phyloP scores from a whole-genome alignment of 2,888 invertebrate genomes.

The Autographa pulchrina region DNA sequence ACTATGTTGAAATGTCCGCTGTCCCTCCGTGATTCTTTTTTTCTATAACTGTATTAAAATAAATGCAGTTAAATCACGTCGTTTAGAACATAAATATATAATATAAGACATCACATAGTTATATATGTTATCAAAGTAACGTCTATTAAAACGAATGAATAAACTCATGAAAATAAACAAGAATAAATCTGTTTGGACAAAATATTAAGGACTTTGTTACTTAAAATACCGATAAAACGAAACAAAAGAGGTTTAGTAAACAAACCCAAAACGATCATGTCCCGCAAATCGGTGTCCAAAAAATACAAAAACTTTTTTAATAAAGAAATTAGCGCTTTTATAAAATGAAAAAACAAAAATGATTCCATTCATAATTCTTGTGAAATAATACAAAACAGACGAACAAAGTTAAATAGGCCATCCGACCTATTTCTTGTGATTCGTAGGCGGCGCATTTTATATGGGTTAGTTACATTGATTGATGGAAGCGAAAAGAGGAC shows the following conservation, averaged over 20 bases:
- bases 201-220: neutral
- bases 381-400: slow-evolving; percentile 50
- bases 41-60: neutral
- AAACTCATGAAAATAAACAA: neutral
- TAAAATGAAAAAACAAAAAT: slow-evolving; percentile 49
- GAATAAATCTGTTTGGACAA: neutral
- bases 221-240: slow-evolving; percentile 14
- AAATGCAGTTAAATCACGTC: neutral
- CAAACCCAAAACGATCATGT: slow-evolving; percentile 21
- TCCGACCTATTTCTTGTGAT: slow-evolving; percentile 31
- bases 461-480: slow-evolving; percentile 7
- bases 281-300: slow-evolving; percentile 45
- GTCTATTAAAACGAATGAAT: too few relatives aligned
- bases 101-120: too few relatives aligned
- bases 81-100: neutral
- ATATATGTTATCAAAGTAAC: too few relatives aligned
- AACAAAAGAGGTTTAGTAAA: slow-evolving; percentile 30
- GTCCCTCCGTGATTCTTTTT: neutral
- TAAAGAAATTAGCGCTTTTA: slow-evolving; percentile 50
- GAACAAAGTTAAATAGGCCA: slow-evolving; percentile 46
- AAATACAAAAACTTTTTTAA: slow-evolving; percentile 60
- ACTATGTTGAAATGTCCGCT: slow-evolving; percentile 9
- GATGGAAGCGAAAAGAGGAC: neutral
- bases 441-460: slow-evolving; percentile 24
- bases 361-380: slow-evolving; percentile 43